Base-by-base conservation (phyloP, 2,888 invertebrate genomes). In the Asteroscopus sphinx region DNA sequence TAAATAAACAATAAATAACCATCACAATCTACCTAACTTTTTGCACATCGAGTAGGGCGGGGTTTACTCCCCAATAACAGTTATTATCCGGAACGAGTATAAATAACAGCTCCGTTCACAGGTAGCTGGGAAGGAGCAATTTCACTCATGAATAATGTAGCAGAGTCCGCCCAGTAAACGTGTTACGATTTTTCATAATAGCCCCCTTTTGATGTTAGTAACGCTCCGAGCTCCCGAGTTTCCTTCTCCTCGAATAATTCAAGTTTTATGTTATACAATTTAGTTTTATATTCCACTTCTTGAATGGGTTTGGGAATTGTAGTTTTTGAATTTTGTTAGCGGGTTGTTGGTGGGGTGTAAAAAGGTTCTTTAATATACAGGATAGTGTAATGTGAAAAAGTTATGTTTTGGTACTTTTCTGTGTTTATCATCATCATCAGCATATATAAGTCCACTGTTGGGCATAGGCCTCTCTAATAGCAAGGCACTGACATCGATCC, bases 121-220 rank as follows among this genome's bases (percentile, higher is more conserved):
- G 87, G 87, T 88, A 88, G 33, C 76, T 73, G 79, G 63, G 67
- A 69, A 81, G 85, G 86, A 89, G 89, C 91, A 89, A 90, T 91
- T 90, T 90, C 85, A 78, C 77, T 79, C 85, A 91, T 93, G 92
- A 92, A 93, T 93, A 91, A 93, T 93, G 86, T 82, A 93, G 51
- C 49, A 56, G 68, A 84, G 92, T 92, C 92, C 93, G 92, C 90
- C 89, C 89, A 67, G 85, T 93, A 93, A 93, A 89, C 77, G 91
- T 84, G 92, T 93, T 93, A 93, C 91, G 92, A 93, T 93, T 93
- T 93, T 93, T 93, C 93, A 92, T 93, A 93, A 92, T 93, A 91
- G 88, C 88, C 82, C 68, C 81, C 87, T 86, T 88, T 91, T 91
- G 90, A 91, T 88, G 88, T 87, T 83, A 48, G 66, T 68, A 79